phyloP scores from a whole-genome alignment of 2,888 invertebrate genomes.

The Heliconius aoede region DNA sequence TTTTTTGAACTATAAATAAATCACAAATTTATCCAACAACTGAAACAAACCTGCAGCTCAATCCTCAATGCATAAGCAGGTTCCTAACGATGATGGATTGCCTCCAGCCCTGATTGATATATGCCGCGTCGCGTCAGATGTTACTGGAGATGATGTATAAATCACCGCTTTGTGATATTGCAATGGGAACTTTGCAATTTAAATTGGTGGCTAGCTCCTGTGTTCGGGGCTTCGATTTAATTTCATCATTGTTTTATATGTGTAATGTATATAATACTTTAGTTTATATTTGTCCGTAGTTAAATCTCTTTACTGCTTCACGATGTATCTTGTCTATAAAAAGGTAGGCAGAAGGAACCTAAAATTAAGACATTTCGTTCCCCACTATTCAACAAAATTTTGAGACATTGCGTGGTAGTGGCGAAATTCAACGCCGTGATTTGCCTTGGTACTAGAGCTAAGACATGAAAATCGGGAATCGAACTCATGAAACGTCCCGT shows the following conservation, averaged over 20 bases:
- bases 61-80: conserved; percentile 52
- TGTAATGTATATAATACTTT: not conserved
- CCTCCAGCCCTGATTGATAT: conserved; percentile 47
- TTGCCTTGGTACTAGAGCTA: no score
- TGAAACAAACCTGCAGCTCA: conserved; percentile 41
- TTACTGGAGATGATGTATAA: conserved; percentile 44
- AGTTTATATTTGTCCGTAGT: no score
- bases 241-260: not conserved
- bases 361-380: no score
- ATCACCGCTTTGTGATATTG: conserved; percentile 38
- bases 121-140: conserved; percentile 42
- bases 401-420: no score
- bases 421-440: no score
- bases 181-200: conserved; percentile 25
- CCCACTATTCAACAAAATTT: no score
- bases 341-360: no score
- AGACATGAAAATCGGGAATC: no score
- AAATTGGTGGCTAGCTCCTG: conserved; percentile 12
- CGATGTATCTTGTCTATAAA: no score
- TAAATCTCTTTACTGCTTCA: no score
- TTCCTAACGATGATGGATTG: conserved; percentile 54
- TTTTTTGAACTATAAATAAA: no score
- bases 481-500: no score
- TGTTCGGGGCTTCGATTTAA: not conserved
- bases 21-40: not conserved